Percentiles rank a stretch among this genome's conserved stretches.
Evolutionary conservation across 2,113 vertebrate species (phyloP).

Genomic region (Anguilla rostrata): DNA sequence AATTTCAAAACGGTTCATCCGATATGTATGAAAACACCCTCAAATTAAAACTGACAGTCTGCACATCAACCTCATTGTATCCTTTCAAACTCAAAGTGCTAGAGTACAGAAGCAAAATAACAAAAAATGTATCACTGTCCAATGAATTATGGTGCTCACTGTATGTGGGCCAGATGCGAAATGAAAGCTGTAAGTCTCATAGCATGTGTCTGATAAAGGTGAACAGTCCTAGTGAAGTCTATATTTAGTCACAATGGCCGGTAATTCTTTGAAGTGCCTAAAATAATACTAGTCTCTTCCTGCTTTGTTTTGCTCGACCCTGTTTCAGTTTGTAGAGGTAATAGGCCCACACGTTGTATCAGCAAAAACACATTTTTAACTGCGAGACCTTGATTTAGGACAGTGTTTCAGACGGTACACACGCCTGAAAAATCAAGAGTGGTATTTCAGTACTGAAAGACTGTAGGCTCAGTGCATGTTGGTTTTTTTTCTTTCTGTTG

Average conservation of each 20-base stretch:
- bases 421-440: background rate
- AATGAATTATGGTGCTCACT: no score
- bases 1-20: no score
- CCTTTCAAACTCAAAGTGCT: no score
- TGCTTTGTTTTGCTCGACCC: background rate
- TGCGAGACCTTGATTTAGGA: background rate
- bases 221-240: no score
- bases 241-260: no score
- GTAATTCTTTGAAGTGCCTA: conserved; percentile 4
- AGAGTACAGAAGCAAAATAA: no score
- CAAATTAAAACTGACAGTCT: no score
- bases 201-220: background rate
- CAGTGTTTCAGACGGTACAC: no score
- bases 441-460: background rate
- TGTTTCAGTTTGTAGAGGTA: background rate
- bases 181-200: conserved; percentile 15
- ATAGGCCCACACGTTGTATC: background rate
- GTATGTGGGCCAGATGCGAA: background rate
- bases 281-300: background rate
- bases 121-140: no score
- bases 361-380: background rate
- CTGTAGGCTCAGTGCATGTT: background rate
- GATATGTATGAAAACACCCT: no score
- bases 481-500: no score
- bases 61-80: no score